Evolutionary conservation across 2,797 vertebrate species (phyloP), one percentile per base, ranked within the genome.

Genomic region (Chelmon rostratus): DNA sequence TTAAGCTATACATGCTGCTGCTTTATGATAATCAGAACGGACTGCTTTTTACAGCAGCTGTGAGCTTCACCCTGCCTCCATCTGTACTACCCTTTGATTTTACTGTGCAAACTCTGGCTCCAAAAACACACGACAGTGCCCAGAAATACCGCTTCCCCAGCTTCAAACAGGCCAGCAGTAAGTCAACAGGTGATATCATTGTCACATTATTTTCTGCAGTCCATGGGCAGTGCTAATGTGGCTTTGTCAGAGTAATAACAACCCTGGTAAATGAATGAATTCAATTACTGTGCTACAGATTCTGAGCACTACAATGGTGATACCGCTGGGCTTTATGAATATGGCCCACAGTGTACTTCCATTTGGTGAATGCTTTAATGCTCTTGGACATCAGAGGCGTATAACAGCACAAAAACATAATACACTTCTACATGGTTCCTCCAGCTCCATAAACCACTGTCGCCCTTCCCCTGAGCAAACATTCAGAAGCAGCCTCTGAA

Each of bases 161-260:
- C 85, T 81, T 89, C 80, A 89, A 87, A 88, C 84, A 79, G 81
- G 37, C 85, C 76, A 40, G 80, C 72, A 50, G 42, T 47, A 78
- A 87, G 86, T 86, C 85, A 91, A 91, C 90, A 92, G 89, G 91
- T 93, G 87, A 92, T 83, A 83, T 84, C 77, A 73, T 76, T 92
- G 86, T 90, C 84, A 79, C 83, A 76, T 86, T 90, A 80, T 88
- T 90, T 86, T 47, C 64, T 70, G 74, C 82, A 74, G 84, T 69
- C 78, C 75, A 68, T 5, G 59, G 70, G 67, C 80, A 74, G 84
- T 25, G 18, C 81, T 85, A 85, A 87, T 86, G 78, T 84, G 87
- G 71, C 82, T 91, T 87, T 86, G 81, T 88, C 81, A 21, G 70
- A 68, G 83, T 79, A 88, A 86, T 87, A 90, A 89, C 82, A 88